Percentiles rank a stretch among this genome's conserved stretches.
These are phyloP conservation scores for Blera fallax DNA, from an alignment of 2,888 invertebrate species.

Conservation along the genomic window DNA sequence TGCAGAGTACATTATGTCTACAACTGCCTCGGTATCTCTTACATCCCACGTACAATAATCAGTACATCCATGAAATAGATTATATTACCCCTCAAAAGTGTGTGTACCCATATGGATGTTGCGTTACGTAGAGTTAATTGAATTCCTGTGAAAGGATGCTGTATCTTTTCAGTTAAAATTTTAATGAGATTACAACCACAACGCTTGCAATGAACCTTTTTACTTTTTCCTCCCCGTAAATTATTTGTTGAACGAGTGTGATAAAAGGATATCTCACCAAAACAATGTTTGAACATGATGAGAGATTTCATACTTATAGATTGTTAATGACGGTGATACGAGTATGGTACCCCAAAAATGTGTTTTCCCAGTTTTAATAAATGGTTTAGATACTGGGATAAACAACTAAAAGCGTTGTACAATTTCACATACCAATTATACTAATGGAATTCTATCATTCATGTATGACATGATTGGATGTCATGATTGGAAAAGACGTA, in stretches of 20 bases:
- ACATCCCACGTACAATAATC: background rate
- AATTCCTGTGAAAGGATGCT: background rate
- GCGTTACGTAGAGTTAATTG: background rate
- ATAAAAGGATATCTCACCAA: background rate
- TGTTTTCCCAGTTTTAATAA: background rate
- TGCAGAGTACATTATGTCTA: background rate
- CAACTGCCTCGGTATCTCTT: background rate
- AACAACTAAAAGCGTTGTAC: no score
- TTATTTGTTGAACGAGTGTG: background rate
- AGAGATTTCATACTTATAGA: background rate
- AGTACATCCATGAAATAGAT: background rate
- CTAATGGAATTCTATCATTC: background rate
- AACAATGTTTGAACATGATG: background rate
- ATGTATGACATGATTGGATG: background rate
- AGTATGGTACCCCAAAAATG: background rate
- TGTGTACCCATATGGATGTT: background rate
- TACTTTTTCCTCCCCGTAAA: background rate
- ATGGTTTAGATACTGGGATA: no score
- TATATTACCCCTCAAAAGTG: background rate
- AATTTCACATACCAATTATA: background rate
- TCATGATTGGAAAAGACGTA: background rate
- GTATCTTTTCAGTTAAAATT: background rate
- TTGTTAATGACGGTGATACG: background rate
- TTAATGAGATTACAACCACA: constrained; percentile 1
- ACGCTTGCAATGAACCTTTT: background rate